Percentiles rank a stretch among this genome's conserved stretches.
phyloP scores from a whole-genome alignment of 2,797 vertebrate genomes.

The Tamandua tetradactyla region DNA sequence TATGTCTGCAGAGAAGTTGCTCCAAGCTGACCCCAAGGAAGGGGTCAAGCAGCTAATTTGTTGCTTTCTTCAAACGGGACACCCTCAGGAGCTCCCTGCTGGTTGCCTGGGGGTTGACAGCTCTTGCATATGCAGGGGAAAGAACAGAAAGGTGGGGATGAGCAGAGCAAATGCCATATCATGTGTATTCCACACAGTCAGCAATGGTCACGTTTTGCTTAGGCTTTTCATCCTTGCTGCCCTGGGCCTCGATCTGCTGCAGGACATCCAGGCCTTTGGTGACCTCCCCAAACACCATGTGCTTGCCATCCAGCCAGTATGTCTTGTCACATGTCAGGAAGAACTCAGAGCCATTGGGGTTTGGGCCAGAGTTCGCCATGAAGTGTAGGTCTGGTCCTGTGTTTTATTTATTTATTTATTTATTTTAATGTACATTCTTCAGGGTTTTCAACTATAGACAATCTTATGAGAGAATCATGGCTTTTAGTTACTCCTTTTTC shows the following conservation, averaged over 20 bases:
- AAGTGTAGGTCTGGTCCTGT: constrained; percentile 94
- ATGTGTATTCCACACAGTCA: constrained; percentile 94
- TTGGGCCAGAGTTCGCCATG: constrained; percentile 95
- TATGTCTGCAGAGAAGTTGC: not conserved
- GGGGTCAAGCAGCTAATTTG: no score
- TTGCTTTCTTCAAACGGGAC: not conserved
- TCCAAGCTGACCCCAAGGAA: not conserved
- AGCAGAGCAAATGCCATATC: not conserved
- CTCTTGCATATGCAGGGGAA: fast-evolving
- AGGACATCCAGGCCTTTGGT: constrained; percentile 96
- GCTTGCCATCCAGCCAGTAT: constrained; percentile 96
- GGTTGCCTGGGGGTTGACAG: no score
- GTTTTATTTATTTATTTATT: no score
- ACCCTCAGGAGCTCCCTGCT: not conserved
- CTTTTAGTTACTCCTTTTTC: no score
- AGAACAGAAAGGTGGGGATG: no score
- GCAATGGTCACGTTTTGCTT: constrained; percentile 98
- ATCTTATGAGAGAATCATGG: no score
- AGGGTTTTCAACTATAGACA: no score
- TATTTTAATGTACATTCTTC: no score
- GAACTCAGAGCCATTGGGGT: constrained; percentile 96
- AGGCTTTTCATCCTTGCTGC: constrained; percentile 94
- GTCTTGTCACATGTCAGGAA: constrained; percentile 96
- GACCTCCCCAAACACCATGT: constrained; percentile 97
- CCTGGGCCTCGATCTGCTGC: constrained; percentile 95